A percentile compares a stretch with the other conserved stretches of the same genome.
phyloP scores from a whole-genome alignment of 2,888 invertebrate genomes.

The Gandaritis pyraliata region DNA sequence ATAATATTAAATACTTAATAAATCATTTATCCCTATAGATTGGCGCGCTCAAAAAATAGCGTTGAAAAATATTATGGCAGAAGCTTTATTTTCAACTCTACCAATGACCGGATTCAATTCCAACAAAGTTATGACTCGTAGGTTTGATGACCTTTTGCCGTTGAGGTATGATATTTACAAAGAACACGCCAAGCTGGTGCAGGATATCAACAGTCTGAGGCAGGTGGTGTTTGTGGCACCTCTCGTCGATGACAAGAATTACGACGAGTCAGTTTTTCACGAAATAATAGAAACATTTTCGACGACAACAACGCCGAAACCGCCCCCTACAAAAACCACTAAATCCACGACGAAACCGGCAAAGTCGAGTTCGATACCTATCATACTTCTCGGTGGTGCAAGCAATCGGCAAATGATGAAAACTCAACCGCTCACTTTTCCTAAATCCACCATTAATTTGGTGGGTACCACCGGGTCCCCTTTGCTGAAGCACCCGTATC shows the following conservation, averaged over 20 bases:
- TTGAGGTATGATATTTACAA: slow-evolving; percentile 66
- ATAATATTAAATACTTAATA: too few relatives aligned
- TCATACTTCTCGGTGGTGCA: slow-evolving; percentile 68
- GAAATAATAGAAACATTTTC: slow-evolving; percentile 72
- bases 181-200: slow-evolving; percentile 77
- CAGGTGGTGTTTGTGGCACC: slow-evolving; percentile 70
- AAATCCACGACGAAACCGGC: slow-evolving; percentile 39
- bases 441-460: slow-evolving; percentile 63
- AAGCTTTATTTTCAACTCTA: slow-evolving; percentile 25
- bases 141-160: slow-evolving; percentile 43
- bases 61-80: slow-evolving; percentile 25
- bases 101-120: slow-evolving; percentile 39
- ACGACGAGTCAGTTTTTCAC: slow-evolving; percentile 73
- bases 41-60: slow-evolving; percentile 33
- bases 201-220: slow-evolving; percentile 74
- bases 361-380: slow-evolving; percentile 59
- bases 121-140: slow-evolving; percentile 41
- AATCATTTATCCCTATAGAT: slow-evolving; percentile 23
- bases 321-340: slow-evolving; percentile 21
- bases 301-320: slow-evolving; percentile 46
- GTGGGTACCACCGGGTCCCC: slow-evolving; percentile 72
- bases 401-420: slow-evolving; percentile 63
- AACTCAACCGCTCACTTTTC: slow-evolving; percentile 58
- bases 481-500: slow-evolving; percentile 69
- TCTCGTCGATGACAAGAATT: slow-evolving; percentile 66